phyloP scores from a whole-genome alignment of 1,140 invertebrate genomes.

The Zaprionus capensis region DNA sequence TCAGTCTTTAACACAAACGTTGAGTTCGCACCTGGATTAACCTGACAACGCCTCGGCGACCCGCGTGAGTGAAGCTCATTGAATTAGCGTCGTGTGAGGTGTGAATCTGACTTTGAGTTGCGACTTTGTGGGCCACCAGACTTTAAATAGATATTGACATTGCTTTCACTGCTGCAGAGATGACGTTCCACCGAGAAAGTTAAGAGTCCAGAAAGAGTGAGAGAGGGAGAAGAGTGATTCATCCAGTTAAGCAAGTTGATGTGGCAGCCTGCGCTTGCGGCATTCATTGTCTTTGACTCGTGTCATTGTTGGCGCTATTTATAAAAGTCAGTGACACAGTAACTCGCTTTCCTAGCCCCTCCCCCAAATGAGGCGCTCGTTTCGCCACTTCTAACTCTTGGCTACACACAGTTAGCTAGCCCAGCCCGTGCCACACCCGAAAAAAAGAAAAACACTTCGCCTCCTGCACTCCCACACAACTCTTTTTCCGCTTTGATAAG shows the following conservation, averaged over 20 bases:
- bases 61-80: conserved; percentile 36
- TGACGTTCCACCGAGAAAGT: conserved; percentile 29
- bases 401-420: not conserved
- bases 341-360: conserved; percentile 64
- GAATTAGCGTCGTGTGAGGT: conserved; percentile 55
- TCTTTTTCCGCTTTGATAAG: conserved; percentile 82
- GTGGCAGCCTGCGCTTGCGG: conserved; percentile 32
- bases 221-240: conserved; percentile 7
- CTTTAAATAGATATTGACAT: conserved; percentile 77
- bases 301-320: conserved; percentile 79
- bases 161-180: conserved; percentile 39
- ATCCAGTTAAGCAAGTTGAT: conserved; percentile 24
- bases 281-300: conserved; percentile 60
- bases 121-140: conserved; percentile 23
- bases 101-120: conserved; percentile 48
- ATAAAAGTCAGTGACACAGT: conserved; percentile 81
- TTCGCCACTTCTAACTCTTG: conserved; percentile 73
- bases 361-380: conserved; percentile 44
- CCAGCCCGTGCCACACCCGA: not conserved
- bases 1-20: not conserved
- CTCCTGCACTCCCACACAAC: conserved; percentile 35
- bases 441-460: conserved; percentile 2
- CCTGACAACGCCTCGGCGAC: not conserved
- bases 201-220: conserved; percentile 1
- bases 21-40: conserved; percentile 23